Evolutionary conservation across 2,888 invertebrate species (phyloP).

Genomic region (Tipula helvola): DNA sequence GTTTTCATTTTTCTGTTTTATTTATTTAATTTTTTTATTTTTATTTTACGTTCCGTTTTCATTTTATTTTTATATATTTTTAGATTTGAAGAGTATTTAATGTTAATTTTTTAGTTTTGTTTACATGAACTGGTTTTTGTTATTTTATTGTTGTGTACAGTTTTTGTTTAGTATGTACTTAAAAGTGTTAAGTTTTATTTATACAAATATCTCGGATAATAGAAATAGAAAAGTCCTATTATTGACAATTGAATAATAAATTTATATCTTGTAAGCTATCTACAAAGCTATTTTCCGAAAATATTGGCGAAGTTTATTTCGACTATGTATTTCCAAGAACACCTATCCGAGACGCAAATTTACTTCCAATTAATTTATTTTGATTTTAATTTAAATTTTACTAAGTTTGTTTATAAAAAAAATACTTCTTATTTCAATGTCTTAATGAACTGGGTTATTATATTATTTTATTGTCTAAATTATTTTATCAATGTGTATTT

Average conservation of each 20-base stretch:
- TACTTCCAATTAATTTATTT: not conserved
- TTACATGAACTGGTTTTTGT: not conserved
- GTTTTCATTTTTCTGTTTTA: constrained; percentile 6
- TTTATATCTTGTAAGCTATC: not conserved
- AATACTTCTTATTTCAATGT: not conserved
- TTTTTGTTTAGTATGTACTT: not conserved
- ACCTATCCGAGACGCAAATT: not conserved
- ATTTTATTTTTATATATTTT: not conserved
- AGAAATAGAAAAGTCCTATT: not conserved
- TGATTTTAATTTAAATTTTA: not conserved
- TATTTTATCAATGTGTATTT: not conserved
- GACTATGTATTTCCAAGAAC: not conserved
- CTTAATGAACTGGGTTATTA: not conserved
- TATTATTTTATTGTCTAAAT: not conserved
- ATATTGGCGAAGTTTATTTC: not conserved
- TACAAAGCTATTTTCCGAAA: too few relatives aligned
- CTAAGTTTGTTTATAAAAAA: not conserved
- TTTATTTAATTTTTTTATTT: not conserved
- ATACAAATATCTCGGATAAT: not conserved
- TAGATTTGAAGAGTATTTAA: not conserved
- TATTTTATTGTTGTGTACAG: not conserved
- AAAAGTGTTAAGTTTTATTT: not conserved
- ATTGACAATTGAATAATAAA: not conserved
- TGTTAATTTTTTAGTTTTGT: not conserved
- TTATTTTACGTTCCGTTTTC: not conserved